Percentiles rank a stretch among this genome's conserved stretches.
Conservation (phyloP, 2,797 vertebrate species). For the Gallinago solitaria region DNA sequence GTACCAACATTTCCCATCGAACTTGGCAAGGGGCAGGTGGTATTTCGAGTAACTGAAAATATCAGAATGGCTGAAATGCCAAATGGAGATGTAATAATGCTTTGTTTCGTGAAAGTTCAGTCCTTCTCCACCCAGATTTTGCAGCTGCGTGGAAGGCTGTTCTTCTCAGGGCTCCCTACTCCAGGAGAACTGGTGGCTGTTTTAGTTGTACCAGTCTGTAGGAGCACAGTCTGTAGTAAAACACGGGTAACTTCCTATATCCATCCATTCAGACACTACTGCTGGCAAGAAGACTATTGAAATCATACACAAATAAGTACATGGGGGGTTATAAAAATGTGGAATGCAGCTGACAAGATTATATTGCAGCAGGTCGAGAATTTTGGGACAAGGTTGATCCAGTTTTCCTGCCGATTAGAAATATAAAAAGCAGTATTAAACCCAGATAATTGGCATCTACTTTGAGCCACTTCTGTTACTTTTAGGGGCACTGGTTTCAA, state of each 20-base stretch:
- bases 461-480: neutral
- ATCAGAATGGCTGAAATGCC: neutral
- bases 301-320: neutral
- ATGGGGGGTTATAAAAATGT: neutral
- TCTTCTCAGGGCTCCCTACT: neutral
- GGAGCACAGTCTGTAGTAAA: neutral
- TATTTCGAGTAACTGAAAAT: neutral
- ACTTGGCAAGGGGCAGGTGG: neutral
- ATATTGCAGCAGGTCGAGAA: neutral
- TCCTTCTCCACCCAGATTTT: neutral
- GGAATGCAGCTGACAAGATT: neutral
- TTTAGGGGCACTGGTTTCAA: neutral
- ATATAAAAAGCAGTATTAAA: neutral
- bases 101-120: neutral
- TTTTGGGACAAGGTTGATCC: neutral
- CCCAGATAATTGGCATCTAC: neutral
- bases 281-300: neutral
- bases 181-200: neutral
- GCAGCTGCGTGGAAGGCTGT: neutral
- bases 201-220: neutral
- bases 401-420: neutral
- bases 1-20: neutral
- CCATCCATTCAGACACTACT: neutral
- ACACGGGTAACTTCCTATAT: neutral
- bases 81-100: neutral